phyloP scores from a whole-genome alignment of 2,797 vertebrate species.

The Protosalanx chinensis region DNA sequence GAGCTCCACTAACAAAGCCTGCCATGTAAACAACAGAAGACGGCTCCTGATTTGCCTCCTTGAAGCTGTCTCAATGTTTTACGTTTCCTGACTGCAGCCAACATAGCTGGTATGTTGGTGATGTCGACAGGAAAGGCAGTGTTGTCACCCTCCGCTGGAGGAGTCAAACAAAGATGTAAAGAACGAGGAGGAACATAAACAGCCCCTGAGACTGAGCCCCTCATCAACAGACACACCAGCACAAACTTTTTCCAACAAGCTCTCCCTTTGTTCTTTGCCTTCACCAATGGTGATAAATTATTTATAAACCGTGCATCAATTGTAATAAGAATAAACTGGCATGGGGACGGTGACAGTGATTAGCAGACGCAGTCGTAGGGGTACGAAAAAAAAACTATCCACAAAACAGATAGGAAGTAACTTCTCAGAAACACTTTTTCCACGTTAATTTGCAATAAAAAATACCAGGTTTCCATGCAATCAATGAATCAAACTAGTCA shows the following conservation, averaged over 20 bases:
- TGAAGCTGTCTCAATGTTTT: slow-evolving; percentile 36
- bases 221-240: slow-evolving; percentile 20
- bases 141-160: slow-evolving; percentile 18
- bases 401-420: no score
- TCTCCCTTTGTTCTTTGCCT: neutral
- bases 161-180: slow-evolving; percentile 46
- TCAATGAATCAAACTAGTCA: no score
- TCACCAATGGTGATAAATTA: slow-evolving; percentile 3
- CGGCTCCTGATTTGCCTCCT: slow-evolving; percentile 12
- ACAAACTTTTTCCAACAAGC: slow-evolving; percentile 9
- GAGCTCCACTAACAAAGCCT: slow-evolving; percentile 21
- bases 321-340: slow-evolving; percentile 14
- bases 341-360: slow-evolving; percentile 1
- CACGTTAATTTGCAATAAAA: no score
- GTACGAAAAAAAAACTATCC: no score
- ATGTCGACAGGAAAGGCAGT: slow-evolving; percentile 10
- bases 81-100: slow-evolving; percentile 18
- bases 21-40: neutral
- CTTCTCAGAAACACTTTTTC: no score
- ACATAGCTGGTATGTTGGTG: neutral
- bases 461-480: no score
- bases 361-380: neutral
- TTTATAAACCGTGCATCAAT: slow-evolving; percentile 6
- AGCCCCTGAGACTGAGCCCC: slow-evolving; percentile 1
- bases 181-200: slow-evolving; percentile 26